Evolutionary conservation across 2,113 vertebrate genomes (phyloP), one percentile per base, ranked within the genome.

Genomic region (Trachemys scripta): DNA sequence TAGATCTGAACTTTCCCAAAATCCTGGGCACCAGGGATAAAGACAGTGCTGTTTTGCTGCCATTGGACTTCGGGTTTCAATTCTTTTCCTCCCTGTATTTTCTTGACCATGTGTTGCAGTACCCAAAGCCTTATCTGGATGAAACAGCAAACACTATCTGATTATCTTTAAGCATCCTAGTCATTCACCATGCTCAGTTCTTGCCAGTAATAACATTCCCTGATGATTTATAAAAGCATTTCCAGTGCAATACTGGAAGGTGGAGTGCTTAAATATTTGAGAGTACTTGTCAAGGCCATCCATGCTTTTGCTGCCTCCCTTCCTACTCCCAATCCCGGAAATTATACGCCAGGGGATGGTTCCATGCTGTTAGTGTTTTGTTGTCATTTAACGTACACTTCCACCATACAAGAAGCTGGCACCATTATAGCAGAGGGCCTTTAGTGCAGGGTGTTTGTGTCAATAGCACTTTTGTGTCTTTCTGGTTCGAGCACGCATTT

Each of bases 391-490:
- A 87, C 92, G 72, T 47, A 84, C 92, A 59, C 91, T 93, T 88
- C 45, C 89, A 96, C 29, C 90, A 45, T 2, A 49, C 47, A 82
- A 69, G 96, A 45, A 0, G 45, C 7, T 54, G 65, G 96, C 96
- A 95, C 96, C 94, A 80, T 62, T 90, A 92, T 94, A 95, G 95
- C 92, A 95, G 90, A 96, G 94, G 92, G 88, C 87, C 62, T 81
- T 95, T 94, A 72, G 93, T 94, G 93, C 62, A 0, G 95, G 90
- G 87, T 9, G 11, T 75, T 92, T 10, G 29, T 96, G 95, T 93
- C 96, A 92, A 94, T 93, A 95, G 96, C 45, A 50, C 92, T 96
- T 96, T 82, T 2, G 62, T 3, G 1, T 95, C 92, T 91, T 87
- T 22, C 75, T 3, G 88, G 82, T 88, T 95, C 47, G 90, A 93